Evolutionary conservation across 2,797 vertebrate genomes (phyloP), one percentile per base, ranked within the genome.

Genomic region (Anabacerthia variegaticeps): DNA sequence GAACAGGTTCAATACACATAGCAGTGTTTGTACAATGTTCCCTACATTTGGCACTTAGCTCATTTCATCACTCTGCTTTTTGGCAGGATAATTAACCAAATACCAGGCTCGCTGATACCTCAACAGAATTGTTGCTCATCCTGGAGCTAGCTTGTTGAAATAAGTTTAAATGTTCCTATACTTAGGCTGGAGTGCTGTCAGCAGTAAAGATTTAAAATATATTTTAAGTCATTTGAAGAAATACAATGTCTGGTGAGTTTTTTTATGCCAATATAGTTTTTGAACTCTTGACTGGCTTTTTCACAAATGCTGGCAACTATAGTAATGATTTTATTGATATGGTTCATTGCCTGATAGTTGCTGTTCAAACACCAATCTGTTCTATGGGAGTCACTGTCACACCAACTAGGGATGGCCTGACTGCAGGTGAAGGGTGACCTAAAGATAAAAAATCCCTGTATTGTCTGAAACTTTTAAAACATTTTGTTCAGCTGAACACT

Each of bases 91-190:
- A 94, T 92, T 85, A 90, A 80, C 73, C 79, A 86, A 95, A 89
- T 85, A 68, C 75, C 2, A 1, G 80, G 46, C 73, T 89, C 0
- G 0, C 46, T 78, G 89, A 62, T 88, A 54, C 68, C 46, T 86
- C 66, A 32, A 69, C 58, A 91, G 76, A 68, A 75, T 69, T 92
- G 75, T 49, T 94, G 74, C 82, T 95, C 1, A 0, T 89, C 37
- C 89, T 65, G 65, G 56, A 80, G 41, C 39, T 83, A 61, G 37
- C 95, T 88, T 95, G 91, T 95, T 91, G 91, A 88, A 95, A 89
- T 93, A 88, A 76, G 81, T 88, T 83, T 74, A 49, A 49, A 54
- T 68, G 26, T 56, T 93, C 68, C 77, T 77, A 49, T 19, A 21
- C 71, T 89, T 68, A 32, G 81, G 55, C 48, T 89, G 34, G 23